phyloP scores from a whole-genome alignment of 2,113 vertebrate genomes.

The Gasterosteus aculeatus region DNA sequence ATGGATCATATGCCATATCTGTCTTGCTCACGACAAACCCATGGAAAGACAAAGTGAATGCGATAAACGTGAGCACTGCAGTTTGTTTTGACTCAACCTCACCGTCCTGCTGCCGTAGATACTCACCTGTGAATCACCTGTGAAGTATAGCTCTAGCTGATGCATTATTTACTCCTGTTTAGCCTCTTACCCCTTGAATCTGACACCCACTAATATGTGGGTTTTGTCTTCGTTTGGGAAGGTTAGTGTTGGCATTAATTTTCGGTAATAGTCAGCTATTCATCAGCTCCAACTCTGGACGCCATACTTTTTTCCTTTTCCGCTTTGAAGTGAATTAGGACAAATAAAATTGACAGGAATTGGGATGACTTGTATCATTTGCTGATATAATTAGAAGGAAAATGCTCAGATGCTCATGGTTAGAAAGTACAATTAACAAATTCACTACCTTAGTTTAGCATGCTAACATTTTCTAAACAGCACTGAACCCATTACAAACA shows the following conservation, averaged over 20 bases:
- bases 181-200: neutral
- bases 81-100: neutral
- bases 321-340: too few species aligned
- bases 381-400: neutral
- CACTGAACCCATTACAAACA: neutral
- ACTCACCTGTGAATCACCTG: neutral
- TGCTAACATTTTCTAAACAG: neutral
- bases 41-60: neutral
- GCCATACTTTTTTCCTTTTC: neutral
- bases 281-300: neutral
- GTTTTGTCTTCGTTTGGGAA: neutral
- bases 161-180: neutral
- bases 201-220: neutral
- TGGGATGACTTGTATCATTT: too few species aligned
- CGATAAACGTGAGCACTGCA: neutral
- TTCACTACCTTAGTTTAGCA: neutral
- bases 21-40: neutral
- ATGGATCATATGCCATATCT: constrained; percentile 3
- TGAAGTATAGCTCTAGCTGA: neutral
- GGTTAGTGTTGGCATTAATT: neutral
- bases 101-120: neutral
- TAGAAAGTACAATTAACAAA: neutral
- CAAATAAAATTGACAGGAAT: too few species aligned
- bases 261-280: neutral
- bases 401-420: neutral